Base-by-base conservation (phyloP, 2,888 invertebrate species). In the Ferrisia virgata region DNA sequence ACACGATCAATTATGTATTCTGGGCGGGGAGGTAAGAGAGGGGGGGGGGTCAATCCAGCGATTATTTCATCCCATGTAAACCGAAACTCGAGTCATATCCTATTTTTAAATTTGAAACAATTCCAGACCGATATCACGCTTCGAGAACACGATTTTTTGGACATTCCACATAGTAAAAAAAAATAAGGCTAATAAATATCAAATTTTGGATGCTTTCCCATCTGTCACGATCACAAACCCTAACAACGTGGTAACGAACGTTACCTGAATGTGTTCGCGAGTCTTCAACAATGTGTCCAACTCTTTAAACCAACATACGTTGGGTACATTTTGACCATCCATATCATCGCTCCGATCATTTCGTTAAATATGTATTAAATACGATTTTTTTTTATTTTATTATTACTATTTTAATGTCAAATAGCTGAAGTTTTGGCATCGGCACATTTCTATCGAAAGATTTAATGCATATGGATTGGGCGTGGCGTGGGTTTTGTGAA, bases 21-120 rank as follows among this genome's bases (percentile, higher is more conserved):
- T n/a, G n/a, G n/a, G n/a, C n/a, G n/a, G n/a, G n/a, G n/a, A n/a
- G n/a, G n/a, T n/a, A n/a, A n/a, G n/a, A n/a, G n/a, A n/a, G n/a
- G n/a, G n/a, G n/a, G n/a, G n/a, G n/a, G n/a, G n/a, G n/a, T n/a
- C n/a, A n/a, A n/a, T n/a, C n/a, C 58, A n/a, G n/a, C 58, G 28
- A 79, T 28, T 22, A 25, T 28, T 43, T 25, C 79, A 13, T 18
- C 47, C 25, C 31, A 31, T 33, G 80, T 47, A 53, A 80, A 53
- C 53, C 33, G 53, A 80, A 18, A 64, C 58, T 31, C 3, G 8
- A 15, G 13, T 28, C 36, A 53, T 47, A 82, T 18, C 82, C 82
- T 82, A 82, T 82, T 82, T 82, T 58, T 82, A 64, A 64, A 81
- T 18, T 82, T 82, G 82, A 82, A 82, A 58, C 64, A 64, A 82